Conservation (phyloP, 2,888 invertebrate species). For the Agonopterix heracliana region DNA sequence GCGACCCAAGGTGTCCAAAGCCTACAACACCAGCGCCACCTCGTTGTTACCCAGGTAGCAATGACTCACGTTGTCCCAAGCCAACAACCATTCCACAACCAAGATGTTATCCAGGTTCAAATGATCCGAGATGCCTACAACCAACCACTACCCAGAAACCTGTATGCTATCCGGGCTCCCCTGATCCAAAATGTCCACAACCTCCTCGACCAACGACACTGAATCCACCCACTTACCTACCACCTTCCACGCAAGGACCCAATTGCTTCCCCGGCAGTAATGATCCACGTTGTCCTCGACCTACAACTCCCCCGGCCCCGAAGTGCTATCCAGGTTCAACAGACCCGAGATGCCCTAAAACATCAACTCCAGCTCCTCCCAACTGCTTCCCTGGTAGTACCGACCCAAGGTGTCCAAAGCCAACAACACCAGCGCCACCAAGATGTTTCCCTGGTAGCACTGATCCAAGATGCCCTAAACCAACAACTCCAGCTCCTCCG, state of each 20-base stretch:
- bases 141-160: constrained; percentile 22
- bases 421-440: constrained; percentile 22
- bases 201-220: constrained; percentile 21
- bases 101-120: constrained; percentile 17
- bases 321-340: constrained; percentile 22
- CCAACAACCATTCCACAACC: constrained; percentile 18
- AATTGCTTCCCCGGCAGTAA: constrained; percentile 16
- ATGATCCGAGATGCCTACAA: constrained; percentile 19
- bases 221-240: constrained; percentile 17
- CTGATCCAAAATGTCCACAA: constrained; percentile 31
- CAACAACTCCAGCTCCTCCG: no score
- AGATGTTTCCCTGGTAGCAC: constrained; percentile 33
- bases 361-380: constrained; percentile 21
- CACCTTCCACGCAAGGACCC: constrained; percentile 17
- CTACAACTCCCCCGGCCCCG: constrained; percentile 17
- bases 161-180: constrained; percentile 37
- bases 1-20: constrained; percentile 27
- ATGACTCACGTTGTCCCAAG: constrained; percentile 35
- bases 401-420: constrained; percentile 25
- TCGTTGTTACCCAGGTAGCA: constrained; percentile 19
- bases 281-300: constrained; percentile 29
- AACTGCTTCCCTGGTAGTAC: constrained; percentile 37
- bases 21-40: constrained; percentile 15
- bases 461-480: constrained; percentile 40
- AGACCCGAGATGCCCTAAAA: constrained; percentile 20